Base-by-base conservation (phyloP, 2,888 invertebrate species). In the Ganaspis brasiliensis region DNA sequence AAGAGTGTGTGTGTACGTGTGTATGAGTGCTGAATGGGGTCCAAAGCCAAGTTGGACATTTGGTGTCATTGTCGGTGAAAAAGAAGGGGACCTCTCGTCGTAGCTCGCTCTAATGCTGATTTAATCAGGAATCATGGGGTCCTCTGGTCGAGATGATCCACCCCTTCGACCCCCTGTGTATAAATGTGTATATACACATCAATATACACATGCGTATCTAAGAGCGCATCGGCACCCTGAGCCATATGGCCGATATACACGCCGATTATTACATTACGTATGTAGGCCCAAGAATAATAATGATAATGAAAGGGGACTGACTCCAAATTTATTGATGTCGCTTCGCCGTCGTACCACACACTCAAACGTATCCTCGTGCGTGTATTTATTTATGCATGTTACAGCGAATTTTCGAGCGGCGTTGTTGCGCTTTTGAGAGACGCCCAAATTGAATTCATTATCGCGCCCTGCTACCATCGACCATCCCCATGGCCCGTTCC, bases 201-300 rank as follows among this genome's bases (percentile, higher is more conserved):
- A 19, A 26, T 10, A 61, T 40, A 12, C n/a, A 35, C 49, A 55
- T 59, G 37, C 21, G 56, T 72, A 73, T 71, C 72, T 72, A 75
- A 70, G 75, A 74, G 74, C 78, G 73, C 55, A 74, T 75, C 35
- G 77, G 63, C 72, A 70, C 74, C 55, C 63, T 63, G 83, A 81
- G 87, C 89, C 91, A 91, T 91, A 91, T 91, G 91, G 90, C 89
- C 77, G 85, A 83, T 87, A 89, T 90, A 90, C 89, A 90, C 87
- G 88, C 85, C 89, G 90, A 91, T 91, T 91, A 91, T 91, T 91
- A 89, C 91, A 90, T 91, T 91, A 91, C 87, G 88, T 87, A 88
- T 89, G 90, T 90, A 90, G 86, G 87, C 84, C 83, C 84, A 86
- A 86, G 87, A 89, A 89, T 88, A 87, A 89, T 89, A 85, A 86